These are phyloP conservation scores for Tolypeutes matacus DNA, from an alignment of 2,797 vertebrate species.

Conservation along the genomic window DNA sequence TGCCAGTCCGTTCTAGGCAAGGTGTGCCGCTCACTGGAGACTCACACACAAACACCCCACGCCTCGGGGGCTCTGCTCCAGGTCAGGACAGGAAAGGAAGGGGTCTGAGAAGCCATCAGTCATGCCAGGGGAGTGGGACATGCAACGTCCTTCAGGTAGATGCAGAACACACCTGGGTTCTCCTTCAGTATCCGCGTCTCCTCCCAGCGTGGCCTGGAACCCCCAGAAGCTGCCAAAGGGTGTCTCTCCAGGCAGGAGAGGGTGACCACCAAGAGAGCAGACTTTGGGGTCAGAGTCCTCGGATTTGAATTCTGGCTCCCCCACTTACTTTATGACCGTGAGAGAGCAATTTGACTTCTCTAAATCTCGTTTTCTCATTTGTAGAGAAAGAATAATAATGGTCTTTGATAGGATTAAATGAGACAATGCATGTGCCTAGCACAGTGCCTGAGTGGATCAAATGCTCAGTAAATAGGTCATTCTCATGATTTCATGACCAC, in stretches of 20 bases:
- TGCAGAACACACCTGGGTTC: background rate
- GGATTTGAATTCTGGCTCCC: background rate
- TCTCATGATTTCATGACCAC: background rate
- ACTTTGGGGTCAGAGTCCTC: background rate
- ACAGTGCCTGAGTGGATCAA: background rate
- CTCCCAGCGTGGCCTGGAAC: background rate
- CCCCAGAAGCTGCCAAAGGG: background rate
- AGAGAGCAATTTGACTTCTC: constrained; percentile 24
- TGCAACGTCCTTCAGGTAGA: background rate
- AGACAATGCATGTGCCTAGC: background rate
- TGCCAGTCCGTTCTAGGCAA: background rate
- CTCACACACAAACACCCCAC: background rate
- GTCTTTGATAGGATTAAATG: background rate
- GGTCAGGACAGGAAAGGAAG: background rate
- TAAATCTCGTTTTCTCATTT: background rate
- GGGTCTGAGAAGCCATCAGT: constrained; percentile 3
- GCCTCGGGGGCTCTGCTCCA: background rate
- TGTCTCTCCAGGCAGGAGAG: background rate
- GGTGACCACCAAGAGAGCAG: background rate
- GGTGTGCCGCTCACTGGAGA: background rate
- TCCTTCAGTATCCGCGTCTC: background rate
- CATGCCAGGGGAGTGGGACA: background rate
- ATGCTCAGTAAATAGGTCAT: background rate
- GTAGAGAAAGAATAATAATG: background rate
- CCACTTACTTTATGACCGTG: background rate